Conservation (phyloP, 2,888 invertebrate genomes). For the Drosophila infuscata region DNA sequence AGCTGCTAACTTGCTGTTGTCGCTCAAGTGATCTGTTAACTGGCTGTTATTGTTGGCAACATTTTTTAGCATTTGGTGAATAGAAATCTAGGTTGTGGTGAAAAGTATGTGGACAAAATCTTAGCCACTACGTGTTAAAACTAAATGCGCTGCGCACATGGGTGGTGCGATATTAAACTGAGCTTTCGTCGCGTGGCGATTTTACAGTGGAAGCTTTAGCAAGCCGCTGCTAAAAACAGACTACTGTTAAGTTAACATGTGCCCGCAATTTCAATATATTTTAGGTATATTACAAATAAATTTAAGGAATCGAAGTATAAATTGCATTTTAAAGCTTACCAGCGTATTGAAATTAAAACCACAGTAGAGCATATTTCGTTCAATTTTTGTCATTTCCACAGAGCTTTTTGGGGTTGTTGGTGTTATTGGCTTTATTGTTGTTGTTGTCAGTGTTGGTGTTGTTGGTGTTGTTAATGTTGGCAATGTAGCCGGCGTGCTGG, state of each 20-base stretch:
- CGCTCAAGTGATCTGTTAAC: slow-evolving; percentile 23
- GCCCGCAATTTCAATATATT: slow-evolving; percentile 22
- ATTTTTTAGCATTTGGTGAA: background rate
- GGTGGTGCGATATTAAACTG: slow-evolving; percentile 8
- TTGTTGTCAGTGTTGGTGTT: slow-evolving; percentile 4
- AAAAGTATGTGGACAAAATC: background rate
- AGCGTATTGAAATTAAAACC: slow-evolving; percentile 74
- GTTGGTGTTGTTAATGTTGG: slow-evolving; percentile 2
- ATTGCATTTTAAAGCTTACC: slow-evolving; percentile 70
- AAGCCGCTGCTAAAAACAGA: too few relatives aligned
- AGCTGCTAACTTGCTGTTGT: slow-evolving; percentile 19
- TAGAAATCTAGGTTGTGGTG: background rate
- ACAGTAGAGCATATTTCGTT: slow-evolving; percentile 27
- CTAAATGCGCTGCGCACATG: slow-evolving; percentile 10
- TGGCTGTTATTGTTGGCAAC: background rate
- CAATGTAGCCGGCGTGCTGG: slow-evolving; percentile 52
- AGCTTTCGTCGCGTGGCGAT: slow-evolving; percentile 10
- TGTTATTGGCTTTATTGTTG: slow-evolving; percentile 2
- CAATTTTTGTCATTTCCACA: slow-evolving; percentile 21
- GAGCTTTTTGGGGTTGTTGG: slow-evolving; percentile 17
- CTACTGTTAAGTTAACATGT: slow-evolving; percentile 2
- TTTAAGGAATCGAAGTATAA: background rate
- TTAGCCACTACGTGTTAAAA: background rate
- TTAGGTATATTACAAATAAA: background rate
- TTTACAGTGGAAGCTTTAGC: slow-evolving; percentile 1